Conservation (phyloP, 2,797 vertebrate species). For the Myotis pilosus region DNA sequence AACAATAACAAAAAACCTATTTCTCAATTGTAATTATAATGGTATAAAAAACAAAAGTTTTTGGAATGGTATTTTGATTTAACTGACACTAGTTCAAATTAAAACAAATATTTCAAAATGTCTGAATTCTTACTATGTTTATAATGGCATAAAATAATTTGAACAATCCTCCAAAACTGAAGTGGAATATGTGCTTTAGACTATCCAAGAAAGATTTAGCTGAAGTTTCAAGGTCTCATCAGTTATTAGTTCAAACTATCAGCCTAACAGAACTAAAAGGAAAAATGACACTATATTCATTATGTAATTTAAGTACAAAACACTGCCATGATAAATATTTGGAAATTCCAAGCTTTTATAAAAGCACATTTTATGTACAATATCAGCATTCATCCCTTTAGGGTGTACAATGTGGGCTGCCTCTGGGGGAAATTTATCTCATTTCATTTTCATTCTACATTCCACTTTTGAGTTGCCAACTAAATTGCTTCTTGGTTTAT, state of each 20-base stretch:
- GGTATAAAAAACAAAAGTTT: constrained; percentile 27
- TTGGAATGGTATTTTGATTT: constrained; percentile 58
- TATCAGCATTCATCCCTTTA: constrained; percentile 81
- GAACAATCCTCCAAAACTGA: constrained; percentile 61
- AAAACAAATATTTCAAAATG: constrained; percentile 67
- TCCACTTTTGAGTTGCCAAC: constrained; percentile 81
- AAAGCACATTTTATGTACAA: constrained; percentile 80
- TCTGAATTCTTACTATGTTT: constrained; percentile 69
- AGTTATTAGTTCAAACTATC: constrained; percentile 76
- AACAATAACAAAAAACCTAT: not conserved
- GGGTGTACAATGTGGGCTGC: constrained; percentile 78
- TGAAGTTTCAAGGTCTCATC: constrained; percentile 73
- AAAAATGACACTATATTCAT: constrained; percentile 81
- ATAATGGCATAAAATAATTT: constrained; percentile 67
- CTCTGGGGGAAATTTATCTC: constrained; percentile 81
- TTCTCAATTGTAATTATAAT: constrained; percentile 55
- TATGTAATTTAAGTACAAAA: constrained; percentile 80
- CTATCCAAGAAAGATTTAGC: constrained; percentile 62
- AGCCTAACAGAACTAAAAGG: constrained; percentile 79
- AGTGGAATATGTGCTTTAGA: constrained; percentile 64
- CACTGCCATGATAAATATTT: constrained; percentile 85
- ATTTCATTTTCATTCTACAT: constrained; percentile 81
- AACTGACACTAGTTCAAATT: constrained; percentile 55
- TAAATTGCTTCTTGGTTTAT: constrained; percentile 83
- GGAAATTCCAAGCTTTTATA: constrained; percentile 80